Percentiles rank a stretch among this genome's conserved stretches.
phyloP scores from a whole-genome alignment of 1,140 invertebrate genomes.

The Leptopilina clavipes region DNA sequence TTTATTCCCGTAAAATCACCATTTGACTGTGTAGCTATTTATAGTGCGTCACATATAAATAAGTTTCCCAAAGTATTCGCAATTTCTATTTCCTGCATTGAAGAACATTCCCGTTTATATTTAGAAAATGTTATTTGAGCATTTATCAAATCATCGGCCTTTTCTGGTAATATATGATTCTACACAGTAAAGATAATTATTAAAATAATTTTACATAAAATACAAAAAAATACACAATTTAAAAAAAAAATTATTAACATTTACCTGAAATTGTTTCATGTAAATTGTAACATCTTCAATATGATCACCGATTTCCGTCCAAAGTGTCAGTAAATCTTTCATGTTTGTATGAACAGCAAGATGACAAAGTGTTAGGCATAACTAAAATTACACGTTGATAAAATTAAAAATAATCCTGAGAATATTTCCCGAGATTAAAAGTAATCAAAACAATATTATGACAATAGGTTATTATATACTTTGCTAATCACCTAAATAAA shows the following conservation, averaged over 20 bases:
- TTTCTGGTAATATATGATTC: constrained; percentile 71
- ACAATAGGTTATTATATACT: too few relatives aligned
- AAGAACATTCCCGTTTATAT: constrained; percentile 55
- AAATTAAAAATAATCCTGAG: too few relatives aligned
- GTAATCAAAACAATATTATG: too few relatives aligned
- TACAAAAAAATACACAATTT: constrained; percentile 3
- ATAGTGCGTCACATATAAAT: too few relatives aligned
- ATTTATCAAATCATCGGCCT: constrained; percentile 67
- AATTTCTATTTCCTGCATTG: constrained; percentile 60
- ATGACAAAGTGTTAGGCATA: constrained; percentile 70
- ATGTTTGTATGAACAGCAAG: constrained; percentile 62
- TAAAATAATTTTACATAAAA: constrained; percentile 10
- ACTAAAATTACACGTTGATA: constrained; percentile 56
- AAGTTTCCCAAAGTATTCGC: constrained; percentile 62
- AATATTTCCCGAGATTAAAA: too few relatives aligned
- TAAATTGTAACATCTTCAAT: constrained; percentile 64
- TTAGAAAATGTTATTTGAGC: constrained; percentile 64
- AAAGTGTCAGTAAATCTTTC: constrained; percentile 65
- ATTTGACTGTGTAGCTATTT: too few relatives aligned
- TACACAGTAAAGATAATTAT: constrained; percentile 53
- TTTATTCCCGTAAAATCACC: too few relatives aligned
- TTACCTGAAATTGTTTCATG: constrained; percentile 70
- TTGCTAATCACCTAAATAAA: too few relatives aligned
- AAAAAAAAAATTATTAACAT: too few relatives aligned
- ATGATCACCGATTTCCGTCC: constrained; percentile 67